Base-by-base conservation (phyloP, 1,140 invertebrate genomes). In the Dufourea novaeangliae region DNA sequence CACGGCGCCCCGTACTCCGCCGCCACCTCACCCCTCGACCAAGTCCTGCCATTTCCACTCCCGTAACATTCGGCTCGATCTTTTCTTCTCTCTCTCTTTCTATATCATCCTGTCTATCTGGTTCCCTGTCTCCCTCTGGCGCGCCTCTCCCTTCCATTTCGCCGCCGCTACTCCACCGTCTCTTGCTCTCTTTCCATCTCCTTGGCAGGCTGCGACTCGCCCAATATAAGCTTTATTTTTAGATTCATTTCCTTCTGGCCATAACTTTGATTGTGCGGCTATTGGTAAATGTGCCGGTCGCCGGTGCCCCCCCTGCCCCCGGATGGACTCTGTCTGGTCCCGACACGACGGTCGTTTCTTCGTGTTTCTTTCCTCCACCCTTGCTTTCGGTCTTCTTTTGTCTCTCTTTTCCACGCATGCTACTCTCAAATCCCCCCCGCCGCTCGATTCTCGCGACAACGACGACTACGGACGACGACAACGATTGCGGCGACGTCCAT, bases 191-290 rank as follows among this genome's bases (percentile, higher is more conserved):
- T 83, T 75, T 84, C 75, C 63, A 41, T 72, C 67, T 71, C 76
- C 67, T 78, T 71, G 69, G 71, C 76, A 59, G 63, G 46, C 72
- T 71, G 79, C 78, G 69, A 77, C 81, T 88, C 84, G 84, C 80
- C 84, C 70, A 87, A 88, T 88, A 87, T 86, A 83, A 75, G 77
- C 66, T 84, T 87, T 89, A 89, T 89, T 89, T 89, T 88, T 89
- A 89, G 87, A 88, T 83, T 87, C 85, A 88, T 88, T 88, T 88
- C 79, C 87, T 86, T 88, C 82, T 86, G 84, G 54, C 76, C 52
- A 86, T 87, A 86, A 87, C 82, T 87, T 79, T 81, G 84, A 88
- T 87, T 78, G 82, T 74, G 52, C 76, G 72, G 59, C 75, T 67
- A 85, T 84, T 84, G 84, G 78, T 73, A 81, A 84, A 72, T 79